Base-by-base conservation (phyloP, 2,888 invertebrate species). In the Villa cingulata region DNA sequence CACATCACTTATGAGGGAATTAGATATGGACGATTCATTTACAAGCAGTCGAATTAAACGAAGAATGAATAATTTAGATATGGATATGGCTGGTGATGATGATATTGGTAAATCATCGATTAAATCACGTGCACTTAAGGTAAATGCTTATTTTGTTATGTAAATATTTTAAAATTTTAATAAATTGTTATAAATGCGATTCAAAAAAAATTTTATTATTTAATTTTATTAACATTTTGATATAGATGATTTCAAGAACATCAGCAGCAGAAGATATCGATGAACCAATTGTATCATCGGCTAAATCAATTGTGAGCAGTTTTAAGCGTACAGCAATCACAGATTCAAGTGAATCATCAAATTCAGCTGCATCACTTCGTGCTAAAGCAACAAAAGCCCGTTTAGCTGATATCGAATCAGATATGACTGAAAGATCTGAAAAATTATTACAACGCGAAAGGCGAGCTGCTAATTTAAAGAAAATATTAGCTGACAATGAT, bases 361-460 rank as follows among this genome's bases (percentile, higher is more conserved):
- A 72, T 51, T 74, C 71, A 51, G 77, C 77, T 0, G 83, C 85
- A 0, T 74, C 74, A 18, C 71, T 74, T 41, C 66, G 86, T 43
- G 84, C 83, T 1, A 77, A 75, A 56, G 76, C 74, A 27, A 74
- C 80, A 2, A 74, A 80, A 53, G 81, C 81, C 12, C 75, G 85
- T 42, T 69, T 86, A 17, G 74, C 74, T 36, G 84, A 85, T 58
- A 70, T 86, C 39, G 84, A 86, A 59, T 78, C 78, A 43, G 86
- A 86, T 65, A 83, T 85, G 80, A 75, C 78, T 38, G 81, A 80
- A 55, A 67, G 84, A 50, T 77, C 72, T 17, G 82, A 83, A 59
- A 75, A 79, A 58, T 78, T 76, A 57, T 79, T 78, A 1, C 77
- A 77, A 18, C 74, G 85, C 53, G 85, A 86, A 60, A 77, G 78